Percentiles rank a stretch among this genome's conserved stretches.
Evolutionary conservation across 2,797 vertebrate species (phyloP).

Genomic region (Sebastes nivosus): DNA sequence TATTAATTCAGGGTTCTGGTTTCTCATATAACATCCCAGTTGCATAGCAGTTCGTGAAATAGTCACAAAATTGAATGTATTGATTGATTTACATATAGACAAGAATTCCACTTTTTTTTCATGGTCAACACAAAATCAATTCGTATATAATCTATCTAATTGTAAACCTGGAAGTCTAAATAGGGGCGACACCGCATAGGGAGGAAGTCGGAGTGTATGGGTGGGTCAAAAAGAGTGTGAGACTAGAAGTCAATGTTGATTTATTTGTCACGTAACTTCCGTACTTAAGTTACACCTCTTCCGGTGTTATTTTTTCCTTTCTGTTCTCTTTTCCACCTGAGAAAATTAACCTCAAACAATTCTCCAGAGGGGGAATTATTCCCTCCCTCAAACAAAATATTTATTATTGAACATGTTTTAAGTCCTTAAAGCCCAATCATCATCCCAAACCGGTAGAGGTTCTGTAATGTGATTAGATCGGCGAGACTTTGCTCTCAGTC

Average conservation of each 20-base stretch:
- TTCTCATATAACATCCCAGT: too few relatives aligned
- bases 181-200: too few relatives aligned
- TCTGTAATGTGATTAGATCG: slow-evolving; percentile 20
- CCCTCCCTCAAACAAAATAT: neutral
- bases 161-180: too few relatives aligned
- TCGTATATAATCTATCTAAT: too few relatives aligned
- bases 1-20: neutral
- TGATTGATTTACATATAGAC: too few relatives aligned
- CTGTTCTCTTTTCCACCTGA: neutral
- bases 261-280: neutral
- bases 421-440: neutral
- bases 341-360: neutral
- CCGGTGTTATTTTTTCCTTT: neutral
- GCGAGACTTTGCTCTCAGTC: neutral
- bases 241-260: neutral
- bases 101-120: too few relatives aligned
- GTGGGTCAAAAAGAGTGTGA: neutral
- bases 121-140: too few relatives aligned
- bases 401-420: neutral
- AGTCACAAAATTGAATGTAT: too few relatives aligned
- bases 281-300: too few relatives aligned
- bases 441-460: neutral
- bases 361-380: neutral
- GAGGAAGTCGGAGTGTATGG: too few relatives aligned
- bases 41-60: rapidly evolving